Percentiles rank a stretch among this genome's conserved stretches.
Conservation (phyloP, 1,140 invertebrate genomes). For the Caenorhabditis inopinata region DNA sequence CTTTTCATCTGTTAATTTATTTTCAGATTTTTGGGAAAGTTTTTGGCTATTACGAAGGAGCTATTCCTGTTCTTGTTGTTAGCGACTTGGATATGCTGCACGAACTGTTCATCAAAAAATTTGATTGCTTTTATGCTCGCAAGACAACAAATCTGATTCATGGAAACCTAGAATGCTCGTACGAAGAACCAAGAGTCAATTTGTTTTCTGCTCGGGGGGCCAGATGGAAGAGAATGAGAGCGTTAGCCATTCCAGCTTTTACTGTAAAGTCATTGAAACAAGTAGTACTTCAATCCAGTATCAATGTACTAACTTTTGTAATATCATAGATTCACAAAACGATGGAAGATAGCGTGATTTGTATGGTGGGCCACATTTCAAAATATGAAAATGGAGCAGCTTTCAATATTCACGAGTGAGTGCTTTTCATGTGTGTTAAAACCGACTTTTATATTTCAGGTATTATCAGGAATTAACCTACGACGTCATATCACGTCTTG, state of each 20-base stretch:
- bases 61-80: background rate
- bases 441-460: background rate
- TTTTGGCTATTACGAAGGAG: background rate
- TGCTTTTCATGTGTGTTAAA: background rate
- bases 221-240: background rate
- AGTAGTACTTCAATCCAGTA: background rate
- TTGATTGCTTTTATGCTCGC: background rate
- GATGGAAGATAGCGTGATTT: background rate
- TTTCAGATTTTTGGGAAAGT: background rate
- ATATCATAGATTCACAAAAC: background rate
- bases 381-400: background rate
- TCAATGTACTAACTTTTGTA: no score
- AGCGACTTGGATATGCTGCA: background rate
- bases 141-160: background rate
- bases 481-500: background rate
- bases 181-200: background rate
- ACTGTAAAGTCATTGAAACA: background rate
- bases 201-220: background rate
- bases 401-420: background rate
- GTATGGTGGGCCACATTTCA: background rate
- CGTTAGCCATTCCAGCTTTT: background rate
- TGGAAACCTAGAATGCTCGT: background rate
- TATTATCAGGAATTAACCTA: conserved; percentile 10
- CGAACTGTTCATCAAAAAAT: background rate
- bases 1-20: no score